These are phyloP conservation scores for Bursaphelenchus okinawaensis DNA, from an alignment of 2,888 invertebrate genomes.

Conservation along the genomic window DNA sequence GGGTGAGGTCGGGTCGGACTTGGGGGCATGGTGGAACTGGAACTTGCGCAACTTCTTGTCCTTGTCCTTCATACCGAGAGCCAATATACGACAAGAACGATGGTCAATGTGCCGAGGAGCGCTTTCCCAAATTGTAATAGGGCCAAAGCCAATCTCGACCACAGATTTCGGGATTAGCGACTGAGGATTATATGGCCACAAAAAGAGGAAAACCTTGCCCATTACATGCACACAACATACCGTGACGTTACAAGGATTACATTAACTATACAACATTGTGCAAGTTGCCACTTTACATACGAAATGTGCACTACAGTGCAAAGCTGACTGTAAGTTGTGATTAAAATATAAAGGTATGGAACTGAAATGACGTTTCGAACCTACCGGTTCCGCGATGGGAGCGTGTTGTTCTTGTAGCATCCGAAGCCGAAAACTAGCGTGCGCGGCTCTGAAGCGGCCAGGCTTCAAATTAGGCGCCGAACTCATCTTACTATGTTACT, in stretches of 20 bases:
- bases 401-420: slow-evolving; percentile 48
- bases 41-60: slow-evolving; percentile 27
- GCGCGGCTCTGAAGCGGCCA: slow-evolving; percentile 36
- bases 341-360: no score
- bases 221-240: background rate
- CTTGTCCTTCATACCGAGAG: slow-evolving; percentile 7
- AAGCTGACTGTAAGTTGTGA: no score
- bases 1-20: slow-evolving; percentile 33
- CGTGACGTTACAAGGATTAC: no score
- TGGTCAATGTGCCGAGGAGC: background rate
- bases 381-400: slow-evolving; percentile 30
- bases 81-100: no score
- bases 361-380: no score
- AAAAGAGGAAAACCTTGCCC: background rate
- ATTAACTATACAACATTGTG: no score
- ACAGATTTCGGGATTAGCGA: background rate
- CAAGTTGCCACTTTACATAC: no score
- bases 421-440: slow-evolving; percentile 47
- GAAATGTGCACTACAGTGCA: no score
- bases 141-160: background rate
- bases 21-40: slow-evolving; percentile 24
- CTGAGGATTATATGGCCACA: background rate
- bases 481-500: slow-evolving; percentile 17
- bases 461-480: slow-evolving; percentile 11
- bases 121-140: background rate